These are phyloP conservation scores for Drosophila lutescens DNA, from an alignment of 2,888 invertebrate genomes.

Conservation along the genomic window DNA sequence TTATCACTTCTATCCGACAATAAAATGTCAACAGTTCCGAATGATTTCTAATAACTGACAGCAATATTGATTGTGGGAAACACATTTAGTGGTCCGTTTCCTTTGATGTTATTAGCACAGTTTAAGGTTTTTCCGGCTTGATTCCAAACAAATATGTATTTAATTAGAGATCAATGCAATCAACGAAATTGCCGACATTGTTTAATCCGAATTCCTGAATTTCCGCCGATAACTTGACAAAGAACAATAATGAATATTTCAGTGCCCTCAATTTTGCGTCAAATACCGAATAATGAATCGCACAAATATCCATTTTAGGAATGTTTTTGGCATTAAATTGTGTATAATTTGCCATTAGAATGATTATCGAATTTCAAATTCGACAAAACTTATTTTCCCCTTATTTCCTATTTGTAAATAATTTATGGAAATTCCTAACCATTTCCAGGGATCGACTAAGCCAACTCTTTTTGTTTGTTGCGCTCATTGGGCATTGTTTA, in stretches of 20 bases:
- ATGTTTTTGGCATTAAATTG: conserved; percentile 68
- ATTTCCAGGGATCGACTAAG: conserved; percentile 1
- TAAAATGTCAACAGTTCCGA: conserved; percentile 10
- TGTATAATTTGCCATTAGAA: conserved; percentile 73
- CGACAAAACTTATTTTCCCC: conserved; percentile 18
- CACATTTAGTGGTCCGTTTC: conserved; percentile 5
- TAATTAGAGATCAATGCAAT: background rate
- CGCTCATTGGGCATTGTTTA: conserved; percentile 70
- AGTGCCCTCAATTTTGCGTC: conserved; percentile 25
- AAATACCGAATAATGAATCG: conserved; percentile 3
- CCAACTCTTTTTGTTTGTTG: conserved; percentile 39
- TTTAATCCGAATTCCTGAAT: conserved; percentile 1
- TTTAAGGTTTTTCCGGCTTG: conserved; percentile 3
- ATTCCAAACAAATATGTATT: background rate
- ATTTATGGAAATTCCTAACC: conserved; percentile 62
- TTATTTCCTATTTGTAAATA: conserved; percentile 41
- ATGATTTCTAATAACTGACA: conserved; percentile 11
- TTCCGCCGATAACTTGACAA: conserved; percentile 29
- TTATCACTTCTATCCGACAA: conserved; percentile 21
- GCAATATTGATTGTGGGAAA: conserved; percentile 5
- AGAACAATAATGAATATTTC: conserved; percentile 45
- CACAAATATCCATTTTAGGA: conserved; percentile 22
- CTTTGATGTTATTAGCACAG: conserved; percentile 11
- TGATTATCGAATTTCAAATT: conserved; percentile 50
- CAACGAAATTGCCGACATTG: background rate